Evolutionary conservation across 2,888 invertebrate species (phyloP), one percentile per base, ranked within the genome.

Genomic region (Ormyrus labotus): DNA sequence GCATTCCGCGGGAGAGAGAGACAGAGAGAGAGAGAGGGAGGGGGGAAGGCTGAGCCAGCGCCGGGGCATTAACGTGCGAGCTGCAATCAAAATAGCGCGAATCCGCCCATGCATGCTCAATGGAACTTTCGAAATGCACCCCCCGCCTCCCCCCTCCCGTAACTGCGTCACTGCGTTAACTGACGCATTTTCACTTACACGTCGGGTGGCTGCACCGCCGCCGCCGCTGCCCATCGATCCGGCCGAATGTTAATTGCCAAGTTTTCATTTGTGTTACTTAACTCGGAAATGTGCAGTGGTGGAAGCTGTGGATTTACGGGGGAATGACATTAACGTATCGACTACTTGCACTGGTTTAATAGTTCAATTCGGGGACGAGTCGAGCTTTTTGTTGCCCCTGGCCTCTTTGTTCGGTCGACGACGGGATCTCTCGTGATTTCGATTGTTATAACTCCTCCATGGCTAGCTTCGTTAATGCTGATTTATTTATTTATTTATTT

Each of bases 381-480:
- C 19, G 60, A 60, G n/a, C 10, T 60, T 13, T 19, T 11, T n/a
- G 57, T 57, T 6, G n/a, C 19, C 1, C 1, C 53, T 2, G 2
- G 34, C 58, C 2, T 63, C 58, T 75, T 68, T 68, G 71, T 61
- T 80, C 55, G 48, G 64, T 53, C 57, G 50, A 3, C 63, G 10
- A 71, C 67, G 80, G 55, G 45, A 45, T n/a, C 4, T 53, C n/a
- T 10, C 19, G 5, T n/a, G 53, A 19, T 47, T 55, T 73, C 57
- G 19, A 19, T 60, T 50, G 64, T 53, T 58, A 55, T 53, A 48
- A 64, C 55, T 51, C 19, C 51, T 58, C 11, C 34, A 34, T 8
- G 11, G 5, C 60, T 58, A 76, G 47, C 47, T 77, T 73, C 11
- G 13, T 81, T 73, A 72, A 70, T 58, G 45, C 70, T 34, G 34